Evolutionary conservation across 2,797 vertebrate species (phyloP), one percentile per base, ranked within the genome.

Genomic region (Xiphophorus birchmanni): DNA sequence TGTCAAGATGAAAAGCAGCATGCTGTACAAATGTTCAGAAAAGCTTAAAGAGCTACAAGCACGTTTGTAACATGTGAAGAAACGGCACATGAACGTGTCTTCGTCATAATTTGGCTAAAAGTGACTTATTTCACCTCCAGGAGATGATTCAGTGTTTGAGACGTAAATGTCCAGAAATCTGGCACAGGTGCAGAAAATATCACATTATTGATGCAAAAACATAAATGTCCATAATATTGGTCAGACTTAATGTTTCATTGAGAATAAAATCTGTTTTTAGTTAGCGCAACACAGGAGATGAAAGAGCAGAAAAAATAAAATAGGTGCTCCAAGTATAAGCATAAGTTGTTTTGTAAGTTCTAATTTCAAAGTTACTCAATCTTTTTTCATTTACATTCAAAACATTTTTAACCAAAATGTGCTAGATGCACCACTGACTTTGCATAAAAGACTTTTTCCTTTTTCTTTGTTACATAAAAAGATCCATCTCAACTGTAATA

Each of bases 91-190:
- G 76, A 75, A 58, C 71, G 73, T 72, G 54, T 76, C 82, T 58
- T 79, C 56, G 35, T 79, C 56, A 44, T 8, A 75, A 60, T 84
- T 80, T 81, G 42, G 78, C 84, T 86, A 26, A 82, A 81, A 84
- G 86, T 75, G n/a, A 65, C 72, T 40, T 32, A 54, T 58, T 84
- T 91, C 85, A 83, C 84, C 77, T 81, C n/a, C 76, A 86, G 84
- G 40, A 60, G 80, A 85, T 82, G 83, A 90, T 84, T 86, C 85
- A 82, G 29, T 76, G 67, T 74, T 84, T 83, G 23, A 65, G 81
- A 74, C 73, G 67, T 15, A 67, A 80, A 18, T 0, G 65, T 85
- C 87, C 63, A 15, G 35, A 80, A 87, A 80, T 71, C 65, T 29
- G 81, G 88, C 78, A 48, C 81, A 77, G 84, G 84, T 77, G 29